These are phyloP conservation scores for Fistularia tabacaria DNA, from an alignment of 2,797 vertebrate genomes.

Conservation along the genomic window DNA sequence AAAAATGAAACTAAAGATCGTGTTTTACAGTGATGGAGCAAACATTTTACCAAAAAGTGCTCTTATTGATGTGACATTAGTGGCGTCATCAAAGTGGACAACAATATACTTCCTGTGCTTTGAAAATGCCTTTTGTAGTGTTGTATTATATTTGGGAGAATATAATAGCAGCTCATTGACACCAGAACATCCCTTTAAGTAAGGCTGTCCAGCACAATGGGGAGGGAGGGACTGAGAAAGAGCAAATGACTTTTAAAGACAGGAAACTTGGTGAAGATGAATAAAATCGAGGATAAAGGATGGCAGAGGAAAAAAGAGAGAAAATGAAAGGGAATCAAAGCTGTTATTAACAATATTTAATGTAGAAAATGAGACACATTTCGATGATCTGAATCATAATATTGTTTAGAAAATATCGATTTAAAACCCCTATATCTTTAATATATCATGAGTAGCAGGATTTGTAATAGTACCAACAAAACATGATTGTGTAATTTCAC, in stretches of 20 bases:
- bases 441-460: no score
- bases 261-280: not conserved
- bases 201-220: conserved; percentile 72
- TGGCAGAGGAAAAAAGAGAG: no score
- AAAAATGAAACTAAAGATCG: conserved; percentile 6
- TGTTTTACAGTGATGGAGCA: conserved; percentile 1
- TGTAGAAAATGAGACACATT: no score
- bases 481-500: conserved; percentile 23
- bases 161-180: conserved; percentile 91
- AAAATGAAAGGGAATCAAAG: no score
- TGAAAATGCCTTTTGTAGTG: conserved; percentile 71
- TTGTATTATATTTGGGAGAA: conserved; percentile 80
- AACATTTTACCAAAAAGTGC: conserved; percentile 29
- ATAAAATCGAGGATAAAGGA: no score
- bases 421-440: no score
- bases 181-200: conserved; percentile 89
- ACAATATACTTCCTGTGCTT: conserved; percentile 54
- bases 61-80: conserved; percentile 24
- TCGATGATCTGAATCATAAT: no score
- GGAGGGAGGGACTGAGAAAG: conserved; percentile 34
- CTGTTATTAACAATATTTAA: no score
- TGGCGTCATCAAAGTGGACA: conserved; percentile 27
- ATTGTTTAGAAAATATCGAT: no score
- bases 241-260: conserved; percentile 5
- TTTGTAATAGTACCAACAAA: not conserved